Percentiles rank a stretch among this genome's conserved stretches.
Conservation (phyloP, 2,888 invertebrate species). For the Pachycephus smyrnensis region DNA sequence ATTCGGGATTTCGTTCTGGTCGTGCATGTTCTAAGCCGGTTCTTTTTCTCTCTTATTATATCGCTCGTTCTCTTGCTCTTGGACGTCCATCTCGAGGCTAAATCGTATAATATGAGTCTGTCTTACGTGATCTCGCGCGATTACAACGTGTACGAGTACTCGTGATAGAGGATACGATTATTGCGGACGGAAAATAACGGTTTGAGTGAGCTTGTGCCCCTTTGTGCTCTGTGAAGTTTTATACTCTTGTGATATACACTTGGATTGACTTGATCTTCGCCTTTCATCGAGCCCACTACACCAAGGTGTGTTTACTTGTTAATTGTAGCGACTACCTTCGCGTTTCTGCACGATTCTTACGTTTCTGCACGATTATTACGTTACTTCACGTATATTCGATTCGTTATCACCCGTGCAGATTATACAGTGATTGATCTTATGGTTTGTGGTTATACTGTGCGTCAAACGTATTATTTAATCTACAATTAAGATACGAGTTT, state of each 20-base stretch:
- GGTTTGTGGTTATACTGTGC: neutral
- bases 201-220: constrained; percentile 1
- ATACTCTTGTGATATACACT: neutral
- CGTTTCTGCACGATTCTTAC: neutral
- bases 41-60: neutral
- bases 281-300: neutral
- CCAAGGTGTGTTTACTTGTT: neutral
- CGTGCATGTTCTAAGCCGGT: neutral
- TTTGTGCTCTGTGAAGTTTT: neutral
- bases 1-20: neutral
- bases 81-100: neutral
- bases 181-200: neutral
- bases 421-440: neutral
- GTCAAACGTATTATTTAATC: neutral
- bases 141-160: constrained; percentile 3
- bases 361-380: neutral
- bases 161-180: neutral
- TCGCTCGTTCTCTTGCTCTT: neutral
- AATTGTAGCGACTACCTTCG: neutral
- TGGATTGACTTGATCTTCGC: neutral
- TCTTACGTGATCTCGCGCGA: neutral
- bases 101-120: constrained; percentile 1
- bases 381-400: neutral
- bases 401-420: neutral
- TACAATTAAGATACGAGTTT: neutral